Evolutionary conservation across 37 sponge, comb jelly and placozoan genomes (phyloP).

Genomic region (Oopsacas minuta): DNA sequence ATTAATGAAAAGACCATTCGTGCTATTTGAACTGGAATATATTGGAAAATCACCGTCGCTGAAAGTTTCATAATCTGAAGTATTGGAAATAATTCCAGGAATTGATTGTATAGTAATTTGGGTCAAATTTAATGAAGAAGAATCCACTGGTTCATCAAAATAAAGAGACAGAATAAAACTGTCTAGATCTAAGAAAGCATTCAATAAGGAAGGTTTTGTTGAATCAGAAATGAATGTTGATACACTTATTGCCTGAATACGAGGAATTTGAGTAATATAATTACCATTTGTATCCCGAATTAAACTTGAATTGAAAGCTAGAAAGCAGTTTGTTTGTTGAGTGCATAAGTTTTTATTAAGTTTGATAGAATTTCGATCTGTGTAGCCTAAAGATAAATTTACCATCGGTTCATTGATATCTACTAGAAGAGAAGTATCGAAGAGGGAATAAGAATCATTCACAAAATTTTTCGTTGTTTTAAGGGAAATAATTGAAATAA

Average conservation of each 20-base stretch:
- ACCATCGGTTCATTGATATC: conserved; percentile 30
- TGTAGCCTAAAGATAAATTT: conserved; percentile 22
- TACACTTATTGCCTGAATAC: not conserved
- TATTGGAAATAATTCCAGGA: not conserved
- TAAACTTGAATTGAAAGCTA: conserved; percentile 33
- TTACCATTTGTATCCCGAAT: not conserved
- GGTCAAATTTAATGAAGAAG: conserved; percentile 39
- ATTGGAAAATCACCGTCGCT: not conserved
- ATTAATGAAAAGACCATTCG: not conserved
- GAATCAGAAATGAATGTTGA: not conserved
- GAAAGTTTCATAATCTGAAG: not conserved
- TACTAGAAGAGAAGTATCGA: conserved; percentile 28
- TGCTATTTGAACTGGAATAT: not conserved
- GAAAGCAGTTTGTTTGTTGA: conserved; percentile 30
- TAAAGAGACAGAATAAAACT: conserved; percentile 30
- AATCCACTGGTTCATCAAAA: conserved; percentile 84
- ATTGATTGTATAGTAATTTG: conserved; percentile 42
- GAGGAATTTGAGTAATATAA: not conserved
- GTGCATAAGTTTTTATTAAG: conserved; percentile 31
- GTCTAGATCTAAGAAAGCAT: conserved; percentile 36
- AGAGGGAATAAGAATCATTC: conserved; percentile 2
- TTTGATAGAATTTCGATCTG: conserved; percentile 57
- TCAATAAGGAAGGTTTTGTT: not conserved
- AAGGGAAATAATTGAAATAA: conserved; percentile 31
- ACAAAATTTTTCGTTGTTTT: conserved; percentile 24